Evolutionary conservation across 1,140 invertebrate species (phyloP), one percentile per base, ranked within the genome.

Genomic region (Neodiprion pinetum): DNA sequence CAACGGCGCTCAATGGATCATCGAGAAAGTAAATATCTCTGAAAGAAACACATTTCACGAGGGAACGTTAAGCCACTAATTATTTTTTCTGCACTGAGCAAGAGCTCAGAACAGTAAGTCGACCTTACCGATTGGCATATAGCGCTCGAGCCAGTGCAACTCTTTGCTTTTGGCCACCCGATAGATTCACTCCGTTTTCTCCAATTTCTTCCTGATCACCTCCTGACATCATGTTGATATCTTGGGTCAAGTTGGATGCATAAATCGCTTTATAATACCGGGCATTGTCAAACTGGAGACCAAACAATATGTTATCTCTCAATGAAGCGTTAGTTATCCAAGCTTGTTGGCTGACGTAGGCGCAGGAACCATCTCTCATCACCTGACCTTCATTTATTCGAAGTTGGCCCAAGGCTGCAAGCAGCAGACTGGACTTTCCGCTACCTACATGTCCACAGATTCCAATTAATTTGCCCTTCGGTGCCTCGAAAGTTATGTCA

Each of bases 1-100:
- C 93, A 1, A 94, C 92, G 0, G 92, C 92, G 71, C 91, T 92
- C 48, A 94, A 78, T 12, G 93, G 92, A 86, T 94, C 93, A 78
- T 95, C 94, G 47, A 95, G 81, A 2, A 95, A 87, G 81, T 94
- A 95, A 79, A 95, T 91, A 80, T 95, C 93, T 50, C 84, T 87
- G 65, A 9, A 77, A 73, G 48, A 76, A 40, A 40, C 28, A 5
- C 1, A 40, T 5, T 40, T 40, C 28, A 40, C 5, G 28, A 40
- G 28, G 28, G 28, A 40, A 40, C 28, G 1, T 40, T 40, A 4
- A 40, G 28, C 28, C 28, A 40, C 28, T 40, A 3, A 40, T 40
- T 40, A 40, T 5, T 40, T 40, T 40, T 2, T 40, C 28, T 40
- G 28, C 2, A 40, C 1, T 40, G 53, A 61, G 9, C 28, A 61